phyloP scores from a whole-genome alignment of 2,797 vertebrate genomes.

The Epinephelus awoara region DNA sequence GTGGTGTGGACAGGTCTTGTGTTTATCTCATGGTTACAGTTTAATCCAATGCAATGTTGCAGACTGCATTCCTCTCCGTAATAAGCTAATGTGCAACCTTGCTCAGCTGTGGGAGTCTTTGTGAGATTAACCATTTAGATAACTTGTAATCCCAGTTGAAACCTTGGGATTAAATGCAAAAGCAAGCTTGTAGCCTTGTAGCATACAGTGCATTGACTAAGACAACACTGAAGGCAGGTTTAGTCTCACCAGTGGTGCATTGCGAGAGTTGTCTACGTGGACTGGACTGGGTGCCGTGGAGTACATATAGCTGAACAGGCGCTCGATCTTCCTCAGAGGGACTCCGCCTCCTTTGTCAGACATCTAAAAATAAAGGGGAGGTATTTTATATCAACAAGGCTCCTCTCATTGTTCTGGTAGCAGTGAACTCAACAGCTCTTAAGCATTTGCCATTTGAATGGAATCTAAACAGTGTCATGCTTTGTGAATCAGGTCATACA shows the following conservation, averaged over 20 bases:
- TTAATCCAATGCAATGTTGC: slow-evolving; percentile 35
- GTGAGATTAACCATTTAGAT: slow-evolving; percentile 5
- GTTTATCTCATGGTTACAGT: slow-evolving; percentile 27
- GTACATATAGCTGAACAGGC: slow-evolving; percentile 97
- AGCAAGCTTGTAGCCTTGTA: neutral
- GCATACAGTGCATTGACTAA: neutral
- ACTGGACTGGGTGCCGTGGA: slow-evolving; percentile 95
- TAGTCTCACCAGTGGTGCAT: slow-evolving; percentile 93
- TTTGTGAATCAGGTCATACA: neutral
- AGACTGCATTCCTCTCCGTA: slow-evolving; percentile 41
- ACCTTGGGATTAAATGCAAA: neutral
- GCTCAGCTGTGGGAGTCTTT: slow-evolving; percentile 21
- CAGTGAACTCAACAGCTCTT: slow-evolving; percentile 1
- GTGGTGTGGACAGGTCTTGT: neutral
- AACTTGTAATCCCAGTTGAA: slow-evolving; percentile 9
- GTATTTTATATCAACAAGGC: neutral
- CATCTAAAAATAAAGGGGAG: slow-evolving; percentile 85
- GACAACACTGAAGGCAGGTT: neutral
- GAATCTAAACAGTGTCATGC: slow-evolving; percentile 14
- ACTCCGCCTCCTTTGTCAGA: slow-evolving; percentile 97
- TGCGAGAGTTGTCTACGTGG: slow-evolving; percentile 86
- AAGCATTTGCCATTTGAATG: slow-evolving; percentile 14
- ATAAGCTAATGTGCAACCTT: slow-evolving; percentile 53
- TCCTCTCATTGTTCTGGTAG: slow-evolving; percentile 27
- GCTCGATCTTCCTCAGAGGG: slow-evolving; percentile 94